Base-by-base conservation (phyloP, 2,888 invertebrate species). In the Chaetoderma sp. region DNA sequence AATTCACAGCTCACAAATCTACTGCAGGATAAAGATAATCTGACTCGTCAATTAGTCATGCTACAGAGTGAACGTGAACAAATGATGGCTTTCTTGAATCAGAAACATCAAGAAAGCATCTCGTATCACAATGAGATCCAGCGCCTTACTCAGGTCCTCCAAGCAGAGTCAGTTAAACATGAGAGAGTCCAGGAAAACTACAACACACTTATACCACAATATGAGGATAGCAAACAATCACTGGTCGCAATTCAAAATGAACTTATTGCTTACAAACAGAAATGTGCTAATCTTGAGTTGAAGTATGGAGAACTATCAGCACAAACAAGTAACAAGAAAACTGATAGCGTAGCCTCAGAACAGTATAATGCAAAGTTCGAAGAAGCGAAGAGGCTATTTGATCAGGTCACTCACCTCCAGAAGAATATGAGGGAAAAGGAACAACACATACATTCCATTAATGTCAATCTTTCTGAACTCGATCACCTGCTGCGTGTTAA, bases 101-200 rank as follows among this genome's bases (percentile, higher is more conserved):
- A 91, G 63, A 96, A 96, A 86, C 95, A 96, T 79, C 90, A 92
- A 65, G 95, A 96, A 87, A 94, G 92, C 81, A 86, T 94, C 30
- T 91, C 92, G 68, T 96, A 95, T 83, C 94, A 96, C 79, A 89
- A 88, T 32, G 96, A 96, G 88, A 92, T 95, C 65, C 93, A 95
- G 83, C 89, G 94, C 30, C 85, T 96, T 47, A 77, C 78, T 16
- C 76, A 71, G 3, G 67, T 78, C 13, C 63, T 85, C 8, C 67
- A 66, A 16, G 59, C 71, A 16, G 77, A 82, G 57, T 73, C 65
- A 6, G 77, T 79, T 44, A 78, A 79, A 59, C 72, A 73, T 60
- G 80, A 83, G 52, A 68, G 73, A 30, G 67, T 86, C 25, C 72
- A 80, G 60, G 65, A 74, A 23, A 80, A 86, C 33, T 84, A 83